Conservation (phyloP, 2,113 vertebrate genomes). For the Cynopterus brachyotis region DNA sequence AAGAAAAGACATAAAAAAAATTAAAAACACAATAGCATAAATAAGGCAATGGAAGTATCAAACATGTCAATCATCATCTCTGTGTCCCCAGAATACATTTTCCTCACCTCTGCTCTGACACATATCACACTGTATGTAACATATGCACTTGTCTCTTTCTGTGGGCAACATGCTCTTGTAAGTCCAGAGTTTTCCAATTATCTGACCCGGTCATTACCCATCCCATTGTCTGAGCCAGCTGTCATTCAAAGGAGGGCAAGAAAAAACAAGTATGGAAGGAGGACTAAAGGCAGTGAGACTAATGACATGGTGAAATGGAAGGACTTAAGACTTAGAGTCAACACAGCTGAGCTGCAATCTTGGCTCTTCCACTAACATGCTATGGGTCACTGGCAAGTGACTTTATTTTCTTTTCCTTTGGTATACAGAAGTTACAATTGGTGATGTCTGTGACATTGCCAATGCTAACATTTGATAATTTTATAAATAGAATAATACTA, state of each 20-base stretch:
- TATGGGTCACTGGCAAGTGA: neutral
- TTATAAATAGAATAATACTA: slow-evolving; percentile 3
- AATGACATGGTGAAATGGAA: neutral
- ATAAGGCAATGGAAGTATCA: neutral
- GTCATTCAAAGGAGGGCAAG: neutral
- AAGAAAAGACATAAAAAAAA: neutral
- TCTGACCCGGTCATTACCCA: neutral
- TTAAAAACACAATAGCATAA: neutral
- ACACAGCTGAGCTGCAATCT: neutral
- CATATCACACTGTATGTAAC: too few relatives aligned
- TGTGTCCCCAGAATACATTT: neutral
- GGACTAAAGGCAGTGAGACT: neutral
- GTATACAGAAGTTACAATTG: slow-evolving; percentile 1
- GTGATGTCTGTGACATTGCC: neutral
- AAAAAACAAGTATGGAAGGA: neutral
- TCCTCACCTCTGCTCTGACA: neutral
- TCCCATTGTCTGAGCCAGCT: neutral
- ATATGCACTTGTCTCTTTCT: neutral
- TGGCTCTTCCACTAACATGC: neutral
- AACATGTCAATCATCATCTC: neutral
- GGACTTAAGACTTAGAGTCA: neutral
- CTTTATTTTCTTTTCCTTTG: neutral
- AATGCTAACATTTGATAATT: neutral
- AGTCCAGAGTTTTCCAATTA: neutral
- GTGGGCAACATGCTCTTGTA: neutral